These are phyloP conservation scores for Patiria miniata DNA, from an alignment of 35 echinoderm and acorn worm genomes.

Conservation along the genomic window DNA sequence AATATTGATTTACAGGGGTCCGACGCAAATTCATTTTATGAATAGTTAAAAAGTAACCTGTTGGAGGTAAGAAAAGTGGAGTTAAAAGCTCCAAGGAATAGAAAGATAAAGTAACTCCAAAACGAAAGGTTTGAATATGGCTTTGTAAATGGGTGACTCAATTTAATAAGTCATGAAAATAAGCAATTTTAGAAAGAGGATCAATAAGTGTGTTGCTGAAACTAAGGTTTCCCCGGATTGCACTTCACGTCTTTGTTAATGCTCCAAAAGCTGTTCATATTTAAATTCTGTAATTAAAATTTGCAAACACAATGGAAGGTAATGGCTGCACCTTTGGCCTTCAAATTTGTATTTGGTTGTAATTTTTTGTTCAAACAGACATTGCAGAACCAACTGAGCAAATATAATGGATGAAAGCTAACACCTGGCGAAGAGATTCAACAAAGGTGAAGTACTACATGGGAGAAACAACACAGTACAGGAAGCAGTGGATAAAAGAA, in stretches of 20 bases:
- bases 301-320: not conserved
- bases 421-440: not conserved
- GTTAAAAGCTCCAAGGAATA: too few species aligned
- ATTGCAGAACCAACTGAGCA: not conserved
- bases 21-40: not conserved
- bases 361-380: not conserved
- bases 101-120: too few species aligned
- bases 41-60: too few species aligned
- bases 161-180: not conserved
- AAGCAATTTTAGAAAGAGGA: not conserved
- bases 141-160: too few species aligned
- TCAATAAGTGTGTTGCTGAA: not conserved
- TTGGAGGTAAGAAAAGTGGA: too few species aligned
- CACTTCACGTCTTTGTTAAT: not conserved
- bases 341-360: not conserved
- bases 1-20: not conserved
- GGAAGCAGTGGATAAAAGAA: not conserved
- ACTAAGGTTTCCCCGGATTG: not conserved
- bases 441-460: not conserved
- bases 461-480: not conserved
- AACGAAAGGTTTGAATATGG: too few species aligned
- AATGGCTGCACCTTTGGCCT: not conserved
- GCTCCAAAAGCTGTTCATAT: not conserved
- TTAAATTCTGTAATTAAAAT: not conserved
- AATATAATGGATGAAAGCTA: not conserved